Evolutionary conservation across 2,888 invertebrate genomes (phyloP).

Genomic region (Hydroisotoma schaefferi): DNA sequence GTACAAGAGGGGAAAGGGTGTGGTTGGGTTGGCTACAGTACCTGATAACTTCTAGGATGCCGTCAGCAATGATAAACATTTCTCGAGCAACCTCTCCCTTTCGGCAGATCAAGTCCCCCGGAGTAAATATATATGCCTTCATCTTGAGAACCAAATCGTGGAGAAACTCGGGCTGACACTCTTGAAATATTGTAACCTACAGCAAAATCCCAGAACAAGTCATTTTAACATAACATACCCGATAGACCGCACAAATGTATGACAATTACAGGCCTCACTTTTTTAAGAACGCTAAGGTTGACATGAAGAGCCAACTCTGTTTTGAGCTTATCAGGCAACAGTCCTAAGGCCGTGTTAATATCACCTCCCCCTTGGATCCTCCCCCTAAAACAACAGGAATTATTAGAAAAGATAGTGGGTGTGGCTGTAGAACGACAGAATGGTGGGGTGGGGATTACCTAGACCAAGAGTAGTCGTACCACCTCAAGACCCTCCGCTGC

Average conservation of each 20-base stretch:
- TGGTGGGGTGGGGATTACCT: constrained; percentile 53
- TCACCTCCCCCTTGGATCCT: constrained; percentile 93
- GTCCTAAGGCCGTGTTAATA: constrained; percentile 88
- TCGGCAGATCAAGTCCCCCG: constrained; percentile 92
- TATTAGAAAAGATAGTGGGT: neutral
- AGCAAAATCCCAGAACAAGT: neutral
- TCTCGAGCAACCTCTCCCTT: constrained; percentile 93
- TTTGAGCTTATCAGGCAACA: constrained; percentile 92
- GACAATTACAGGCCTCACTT: constrained; percentile 58
- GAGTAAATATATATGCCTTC: constrained; percentile 97
- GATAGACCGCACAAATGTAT: neutral
- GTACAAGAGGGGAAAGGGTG: too few relatives aligned
- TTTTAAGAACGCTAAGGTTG: constrained; percentile 89
- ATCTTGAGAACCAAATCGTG: constrained; percentile 95
- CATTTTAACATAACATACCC: neutral
- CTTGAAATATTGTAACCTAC: constrained; percentile 90
- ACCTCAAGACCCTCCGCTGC: constrained; percentile 90
- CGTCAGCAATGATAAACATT: constrained; percentile 98
- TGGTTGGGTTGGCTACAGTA: constrained; percentile 49
- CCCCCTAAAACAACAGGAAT: constrained; percentile 60
- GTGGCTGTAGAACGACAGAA: neutral
- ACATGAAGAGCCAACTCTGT: constrained; percentile 94
- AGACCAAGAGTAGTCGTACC: constrained; percentile 99
- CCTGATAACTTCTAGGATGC: constrained; percentile 86
- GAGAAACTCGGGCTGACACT: constrained; percentile 95